Evolutionary conservation across 2,113 vertebrate species (phyloP), one percentile per base, ranked within the genome.

Genomic region (Archilochus colubris): DNA sequence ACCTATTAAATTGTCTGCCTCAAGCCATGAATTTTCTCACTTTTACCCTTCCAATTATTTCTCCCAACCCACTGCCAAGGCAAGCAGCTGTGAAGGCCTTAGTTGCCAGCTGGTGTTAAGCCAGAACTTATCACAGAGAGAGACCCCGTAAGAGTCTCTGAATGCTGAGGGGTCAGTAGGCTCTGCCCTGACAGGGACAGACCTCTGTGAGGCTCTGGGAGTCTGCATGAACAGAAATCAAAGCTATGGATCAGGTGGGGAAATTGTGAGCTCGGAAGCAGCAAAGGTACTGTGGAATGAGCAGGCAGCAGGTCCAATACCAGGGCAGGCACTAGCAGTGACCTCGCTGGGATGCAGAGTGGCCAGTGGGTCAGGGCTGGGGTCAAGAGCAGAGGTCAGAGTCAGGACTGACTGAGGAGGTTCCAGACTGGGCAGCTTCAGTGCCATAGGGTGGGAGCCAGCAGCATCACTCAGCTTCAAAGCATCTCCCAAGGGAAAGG

Each of bases 361-460:
- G 1, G 68, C 23, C 84, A 38, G 54, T 11, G 30, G 22, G 33
- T 51, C 33, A 57, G 17, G 11, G 14, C 3, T 68, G 40, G 30
- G 25, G 27, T 31, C 40, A 67, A 22, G 44, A 10, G 15, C 14
- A 33, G 50, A 38, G 9, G 14, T 38, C 36, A 85, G 50, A 75
- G 57, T 1, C 1, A 2, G 48, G 16, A 51, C 7, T 2, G 16
- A 51, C 7, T 2, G 3, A 58, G 40, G 13, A 69, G 20, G 6
- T 58, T 59, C 0, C 0, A 48, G 24, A 23, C 55, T 14, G 14
- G 12, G 28, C 43, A n/a, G 40, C 73, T 61, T 18, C 1, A 2
- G 33, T 0, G 1, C 33, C 36, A 25, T 27, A 19, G 1, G 0
- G 11, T 51, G 48, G 8, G 3, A 12, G 16, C 12, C 36, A 62